Base-by-base conservation (phyloP, 2,888 invertebrate genomes). In the Stenoptilia bipunctidactyla region DNA sequence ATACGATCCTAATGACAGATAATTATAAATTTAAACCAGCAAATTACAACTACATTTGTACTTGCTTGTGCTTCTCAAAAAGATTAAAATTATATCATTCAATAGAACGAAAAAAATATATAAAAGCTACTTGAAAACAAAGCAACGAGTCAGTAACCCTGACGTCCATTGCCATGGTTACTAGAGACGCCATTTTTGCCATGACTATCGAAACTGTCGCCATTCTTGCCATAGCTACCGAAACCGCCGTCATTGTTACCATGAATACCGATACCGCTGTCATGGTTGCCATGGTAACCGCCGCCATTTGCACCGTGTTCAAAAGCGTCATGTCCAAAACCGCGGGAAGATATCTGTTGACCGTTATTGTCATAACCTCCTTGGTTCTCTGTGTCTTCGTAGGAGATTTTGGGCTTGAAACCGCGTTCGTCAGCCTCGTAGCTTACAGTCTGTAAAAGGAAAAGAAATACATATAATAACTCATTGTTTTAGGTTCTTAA, bases 361-460 rank as follows among this genome's bases (percentile, higher is more conserved):
- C 40, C 43, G 40, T 76, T 77, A 10, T 52, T 49, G 35, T 74
- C 72, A 41, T 80, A 82, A 0, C 79, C 79, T 2, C 52, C 46
- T 0, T 63, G 48, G 4, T 63, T 61, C 44, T 72, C 77, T 0
- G 85, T 62, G 36, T 88, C 88, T 55, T 90, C 87, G 58, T 90
- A 90, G 2, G 87, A 85, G 45, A 90, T 86, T 47, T 85, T 86
- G 10, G 90, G 89, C 45, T 87, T 86, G 68, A 87, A 90, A 1
- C 90, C 90, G 39, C 87, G 76, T 52, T 86, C 85, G 48, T 89
- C 89, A 2, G 89, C 90, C 53, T 88, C 87, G 67, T 90, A 90
- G 51, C 86, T 87, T 4, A 90, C 90, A 41, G 88, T 87, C 82
- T 87, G 83, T 2, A 53, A 52, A 42, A 42, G 41, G 5, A 37